Base-by-base conservation (phyloP, 2,797 vertebrate genomes). In the Epinephelus awoara region DNA sequence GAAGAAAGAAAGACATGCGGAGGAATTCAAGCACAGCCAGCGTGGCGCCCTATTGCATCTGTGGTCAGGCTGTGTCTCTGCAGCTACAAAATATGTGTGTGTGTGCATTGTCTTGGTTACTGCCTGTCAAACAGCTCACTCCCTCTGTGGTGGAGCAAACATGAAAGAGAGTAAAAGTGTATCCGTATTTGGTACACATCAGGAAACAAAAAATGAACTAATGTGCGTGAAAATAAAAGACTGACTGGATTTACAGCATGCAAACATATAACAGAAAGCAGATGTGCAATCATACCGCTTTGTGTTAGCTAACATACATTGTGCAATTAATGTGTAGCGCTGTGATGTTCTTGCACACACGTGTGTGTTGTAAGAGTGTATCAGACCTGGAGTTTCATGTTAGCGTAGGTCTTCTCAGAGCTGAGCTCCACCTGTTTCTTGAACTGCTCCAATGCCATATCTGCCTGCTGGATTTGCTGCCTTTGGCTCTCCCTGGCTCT, bases 361-460 rank as follows among this genome's bases (percentile, higher is more conserved):
- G 34, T 49, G 15, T n/a, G 49, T 38, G 50, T 63, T 58, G 23
- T 61, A 38, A 52, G 4, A 19, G 57, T 72, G 51, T 15, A 4
- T 64, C 69, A 75, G 58, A 98, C 98, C 97, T 98, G 97, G 84
- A 96, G 94, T 92, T 97, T 98, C 97, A 98, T 97, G 88, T 98
- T 96, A 13, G 96, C 90, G 4, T 96, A 98, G 88, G 96, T 93
- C 93, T 97, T 97, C 92, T 97, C 97, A 5, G 97, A 97, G 93
- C 96, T 98, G 91, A 97, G 94, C 93, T 98, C 97, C 93, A 97
- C 97, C 94, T 98, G 97, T 87, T 95, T 97, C 95, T 96, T 98
- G 92, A 99, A 97, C 92, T 97, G 97, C 90, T 98, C 97, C 95
- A 98, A 94, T 40, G 96, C 96, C 46, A 91, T 92, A 69, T 98